Conservation (phyloP, 1,140 invertebrate species). For the Aphaenogaster floridana region DNA sequence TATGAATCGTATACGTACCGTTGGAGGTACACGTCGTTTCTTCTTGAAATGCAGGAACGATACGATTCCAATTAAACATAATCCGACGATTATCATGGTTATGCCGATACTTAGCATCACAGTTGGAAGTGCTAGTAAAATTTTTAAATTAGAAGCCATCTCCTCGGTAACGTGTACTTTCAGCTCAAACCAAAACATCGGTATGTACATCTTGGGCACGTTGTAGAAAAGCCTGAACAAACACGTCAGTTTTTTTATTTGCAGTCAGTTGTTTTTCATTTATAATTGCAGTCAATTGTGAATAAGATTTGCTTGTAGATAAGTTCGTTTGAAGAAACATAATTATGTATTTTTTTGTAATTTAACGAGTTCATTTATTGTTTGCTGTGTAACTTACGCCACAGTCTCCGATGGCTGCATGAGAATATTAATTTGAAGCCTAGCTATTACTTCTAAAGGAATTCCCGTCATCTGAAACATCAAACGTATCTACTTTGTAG, state of each 20-base stretch:
- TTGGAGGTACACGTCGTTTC: constrained; percentile 23
- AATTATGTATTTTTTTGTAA: not conserved
- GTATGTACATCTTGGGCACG: constrained; percentile 91
- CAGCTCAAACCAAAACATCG: constrained; percentile 93
- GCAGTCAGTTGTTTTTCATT: not conserved
- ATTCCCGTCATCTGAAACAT: constrained; percentile 90
- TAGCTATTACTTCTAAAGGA: constrained; percentile 91
- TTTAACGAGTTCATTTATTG: not conserved
- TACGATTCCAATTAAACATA: constrained; percentile 50
- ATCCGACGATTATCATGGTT: constrained; percentile 80
- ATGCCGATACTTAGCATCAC: constrained; percentile 77
- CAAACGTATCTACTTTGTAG: not conserved
- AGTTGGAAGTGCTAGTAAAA: constrained; percentile 80
- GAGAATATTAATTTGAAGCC: constrained; percentile 93
- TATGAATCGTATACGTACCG: constrained; percentile 11
- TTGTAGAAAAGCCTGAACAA: constrained; percentile 89
- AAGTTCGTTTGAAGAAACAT: not conserved
- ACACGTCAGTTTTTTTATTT: not conserved
- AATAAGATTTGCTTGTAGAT: not conserved
- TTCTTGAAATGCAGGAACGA: constrained; percentile 47
- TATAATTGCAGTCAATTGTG: not conserved
- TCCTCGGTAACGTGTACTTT: constrained; percentile 88
- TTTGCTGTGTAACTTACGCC: constrained; percentile 87
- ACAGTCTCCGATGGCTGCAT: constrained; percentile 89
- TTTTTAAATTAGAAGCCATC: constrained; percentile 81